Base-by-base conservation (phyloP, 2,113 vertebrate genomes). In the Aramus guarauna region DNA sequence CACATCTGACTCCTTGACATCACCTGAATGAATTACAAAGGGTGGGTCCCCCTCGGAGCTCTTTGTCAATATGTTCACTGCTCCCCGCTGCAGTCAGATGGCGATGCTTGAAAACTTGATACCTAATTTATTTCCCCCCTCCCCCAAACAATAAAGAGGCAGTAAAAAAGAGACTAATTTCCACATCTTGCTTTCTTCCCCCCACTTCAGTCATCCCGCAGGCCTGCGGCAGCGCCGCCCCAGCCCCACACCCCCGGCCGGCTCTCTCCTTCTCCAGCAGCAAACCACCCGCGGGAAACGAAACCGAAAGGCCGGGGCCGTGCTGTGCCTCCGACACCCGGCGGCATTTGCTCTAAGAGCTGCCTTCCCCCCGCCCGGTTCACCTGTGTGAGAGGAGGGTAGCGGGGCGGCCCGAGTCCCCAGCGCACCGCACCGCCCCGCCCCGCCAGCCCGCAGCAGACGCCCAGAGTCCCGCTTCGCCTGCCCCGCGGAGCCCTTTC, bases 301-400 rank as follows among this genome's bases (percentile, higher is more conserved):
- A 90, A 90, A 87, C 5, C 26, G 45, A 87, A 85, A 91, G 67
- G 68, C 29, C 3, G 37, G 29, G 47, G 50, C 20, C 11, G 36
- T 3, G 48, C 56, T 3, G 7, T 1, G 16, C 2, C 58, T 17
- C 50, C 4, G 6, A 11, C 45, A 6, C 5, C 41, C 17, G 12
- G 15, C 75, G 8, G 32, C 47, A 5, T 32, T 12, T 19, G 4
- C 48, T 29, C 27, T 2, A 3, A 8, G 1, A 10, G 22, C 47
- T 8, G 62, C 59, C 2, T 41, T 48, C 30, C 22, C 17, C 22
- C 37, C 11, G 4, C 5, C 47, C 52, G 26, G 11, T 14, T 19
- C 62, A 8, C 52, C 63, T 32, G 34, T 14, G 24, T 9, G 30
- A 9, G 30, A 53, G 18, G 11, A 30, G 22, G 47, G 30, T 11